Conservation (phyloP, 2,888 invertebrate species). For the Apodemia zela region DNA sequence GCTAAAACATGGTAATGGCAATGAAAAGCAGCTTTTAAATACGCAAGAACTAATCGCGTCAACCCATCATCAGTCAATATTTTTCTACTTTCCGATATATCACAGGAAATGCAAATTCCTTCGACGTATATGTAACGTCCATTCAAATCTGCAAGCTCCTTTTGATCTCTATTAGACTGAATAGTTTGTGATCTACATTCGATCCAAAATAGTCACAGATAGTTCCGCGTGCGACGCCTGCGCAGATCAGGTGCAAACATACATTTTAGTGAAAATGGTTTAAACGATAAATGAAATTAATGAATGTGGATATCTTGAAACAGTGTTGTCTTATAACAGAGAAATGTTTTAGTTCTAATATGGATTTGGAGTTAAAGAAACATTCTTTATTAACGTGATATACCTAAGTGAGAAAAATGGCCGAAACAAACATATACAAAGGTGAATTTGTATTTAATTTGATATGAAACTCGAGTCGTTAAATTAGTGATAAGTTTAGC, state of each 20-base stretch:
- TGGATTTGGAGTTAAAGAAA: too few species aligned
- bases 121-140: too few species aligned
- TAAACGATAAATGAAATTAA: conserved; percentile 19
- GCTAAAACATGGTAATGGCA: too few species aligned
- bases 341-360: too few species aligned
- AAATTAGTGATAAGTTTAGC: too few species aligned
- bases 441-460: conserved; percentile 32
- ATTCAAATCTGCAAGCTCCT: background rate
- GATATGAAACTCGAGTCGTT: too few species aligned
- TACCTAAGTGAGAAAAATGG: conserved; percentile 16
- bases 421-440: conserved; percentile 29
- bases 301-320: background rate
- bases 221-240: conserved; percentile 67
- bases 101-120: too few species aligned
- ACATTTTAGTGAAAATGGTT: conserved; percentile 18
- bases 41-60: too few species aligned
- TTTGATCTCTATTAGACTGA: conserved; percentile 48
- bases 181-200: conserved; percentile 69
- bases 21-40: too few species aligned
- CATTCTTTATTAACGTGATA: too few species aligned
- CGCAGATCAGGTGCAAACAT: conserved; percentile 64
- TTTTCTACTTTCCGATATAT: too few species aligned
- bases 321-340: background rate
- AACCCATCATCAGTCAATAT: too few species aligned
- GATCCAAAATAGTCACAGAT: conserved; percentile 63